Conservation (phyloP, 2,113 vertebrate species). For the Tachuris rubrigastra region DNA sequence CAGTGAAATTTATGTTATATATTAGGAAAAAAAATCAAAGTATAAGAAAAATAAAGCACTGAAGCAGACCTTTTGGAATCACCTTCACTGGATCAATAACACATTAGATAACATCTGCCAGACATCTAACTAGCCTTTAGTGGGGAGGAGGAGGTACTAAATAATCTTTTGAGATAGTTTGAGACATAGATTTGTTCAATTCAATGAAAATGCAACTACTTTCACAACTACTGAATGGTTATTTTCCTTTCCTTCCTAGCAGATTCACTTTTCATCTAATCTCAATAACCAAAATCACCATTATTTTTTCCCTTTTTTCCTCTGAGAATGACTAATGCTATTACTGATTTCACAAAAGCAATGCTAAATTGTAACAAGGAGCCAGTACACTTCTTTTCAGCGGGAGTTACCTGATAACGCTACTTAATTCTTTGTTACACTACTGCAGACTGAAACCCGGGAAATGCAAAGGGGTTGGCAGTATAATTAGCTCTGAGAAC, state of each 20-base stretch:
- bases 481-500: background rate
- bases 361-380: background rate
- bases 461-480: background rate
- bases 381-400: background rate
- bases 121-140: background rate
- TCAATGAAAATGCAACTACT: background rate
- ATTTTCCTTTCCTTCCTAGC: background rate
- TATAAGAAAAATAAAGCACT: background rate
- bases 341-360: background rate
- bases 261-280: background rate
- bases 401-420: background rate
- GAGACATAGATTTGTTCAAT: background rate
- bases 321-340: background rate
- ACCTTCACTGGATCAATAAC: background rate
- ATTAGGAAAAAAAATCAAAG: background rate
- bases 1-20: background rate
- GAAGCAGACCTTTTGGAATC: background rate
- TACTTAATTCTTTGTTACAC: slow-evolving; percentile 3
- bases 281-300: background rate
- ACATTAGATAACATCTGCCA: background rate
- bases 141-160: background rate
- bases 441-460: background rate
- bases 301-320: background rate
- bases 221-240: background rate
- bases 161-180: background rate